Evolutionary conservation across 2,113 vertebrate species (phyloP).

Genomic region (Uria aalge): DNA sequence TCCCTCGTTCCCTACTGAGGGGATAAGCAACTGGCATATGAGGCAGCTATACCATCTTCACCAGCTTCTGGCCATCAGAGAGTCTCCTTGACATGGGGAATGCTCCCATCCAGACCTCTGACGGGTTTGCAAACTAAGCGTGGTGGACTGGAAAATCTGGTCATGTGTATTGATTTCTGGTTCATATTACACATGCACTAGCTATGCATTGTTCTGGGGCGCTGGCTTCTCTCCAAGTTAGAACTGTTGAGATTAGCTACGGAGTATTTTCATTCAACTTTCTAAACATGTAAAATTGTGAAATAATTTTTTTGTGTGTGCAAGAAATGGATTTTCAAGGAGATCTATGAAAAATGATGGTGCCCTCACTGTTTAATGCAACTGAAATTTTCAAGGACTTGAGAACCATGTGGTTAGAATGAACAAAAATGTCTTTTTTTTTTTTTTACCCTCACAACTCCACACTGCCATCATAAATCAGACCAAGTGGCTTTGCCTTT

Average conservation of each 20-base stretch:
- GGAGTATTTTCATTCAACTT: slow-evolving; percentile 19
- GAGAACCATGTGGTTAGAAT: neutral
- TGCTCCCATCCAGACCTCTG: slow-evolving; percentile 11
- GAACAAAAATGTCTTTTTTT: neutral
- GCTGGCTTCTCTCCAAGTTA: neutral
- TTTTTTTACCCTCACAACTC: neutral
- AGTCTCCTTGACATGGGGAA: neutral
- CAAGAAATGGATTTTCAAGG: slow-evolving; percentile 40
- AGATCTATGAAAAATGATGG: slow-evolving; percentile 1
- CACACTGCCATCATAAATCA: neutral
- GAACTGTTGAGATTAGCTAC: slow-evolving; percentile 3
- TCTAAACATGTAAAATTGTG: neutral
- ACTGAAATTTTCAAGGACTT: neutral
- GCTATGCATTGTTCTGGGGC: neutral
- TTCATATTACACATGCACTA: neutral
- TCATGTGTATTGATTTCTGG: slow-evolving; percentile 45
- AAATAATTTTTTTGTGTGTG: neutral
- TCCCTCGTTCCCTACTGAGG: neutral
- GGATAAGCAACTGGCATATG: neutral
- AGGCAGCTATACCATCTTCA: neutral
- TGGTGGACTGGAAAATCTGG: slow-evolving; percentile 37
- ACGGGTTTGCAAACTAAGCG: neutral
- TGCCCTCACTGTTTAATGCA: neutral
- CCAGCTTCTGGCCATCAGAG: neutral
- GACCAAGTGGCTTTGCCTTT: neutral